phyloP scores from a whole-genome alignment of 1,140 invertebrate species.

The Harpegnathos saltator region DNA sequence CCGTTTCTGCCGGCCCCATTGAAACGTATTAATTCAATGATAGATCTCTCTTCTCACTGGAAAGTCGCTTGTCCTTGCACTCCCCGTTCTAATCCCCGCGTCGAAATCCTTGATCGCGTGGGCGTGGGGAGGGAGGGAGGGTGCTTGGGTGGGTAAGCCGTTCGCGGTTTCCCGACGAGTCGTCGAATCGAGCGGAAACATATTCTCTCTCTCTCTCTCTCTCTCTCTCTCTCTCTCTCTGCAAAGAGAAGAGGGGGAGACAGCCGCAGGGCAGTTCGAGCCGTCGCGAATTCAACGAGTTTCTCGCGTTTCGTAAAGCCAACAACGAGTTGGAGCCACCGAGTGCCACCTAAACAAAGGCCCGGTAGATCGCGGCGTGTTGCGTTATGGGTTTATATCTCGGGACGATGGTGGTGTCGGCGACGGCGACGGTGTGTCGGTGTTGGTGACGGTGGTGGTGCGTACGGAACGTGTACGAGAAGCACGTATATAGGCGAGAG shows the following conservation, averaged over 20 bases:
- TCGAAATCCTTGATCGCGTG: slow-evolving; percentile 71
- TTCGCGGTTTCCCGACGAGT: slow-evolving; percentile 47
- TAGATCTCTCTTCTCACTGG: slow-evolving; percentile 42
- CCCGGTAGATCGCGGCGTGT: slow-evolving; percentile 63
- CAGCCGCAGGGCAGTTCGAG: background rate
- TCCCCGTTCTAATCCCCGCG: slow-evolving; percentile 62
- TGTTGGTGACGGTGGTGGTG: slow-evolving; percentile 40
- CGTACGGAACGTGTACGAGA: slow-evolving; percentile 53
- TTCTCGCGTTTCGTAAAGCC: background rate
- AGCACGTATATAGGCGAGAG: slow-evolving; percentile 73
- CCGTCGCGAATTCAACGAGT: background rate
- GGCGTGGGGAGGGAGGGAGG: slow-evolving; percentile 42
- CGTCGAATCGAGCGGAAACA: slow-evolving; percentile 46
- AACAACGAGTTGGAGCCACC: background rate
- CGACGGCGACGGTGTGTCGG: too few species aligned
- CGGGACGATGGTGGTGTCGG: slow-evolving; percentile 50
- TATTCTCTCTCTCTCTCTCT: too few species aligned
- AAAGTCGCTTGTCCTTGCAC: slow-evolving; percentile 68
- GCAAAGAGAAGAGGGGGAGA: too few species aligned
- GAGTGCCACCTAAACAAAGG: slow-evolving; percentile 75
- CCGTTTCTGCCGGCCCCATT: slow-evolving; percentile 20
- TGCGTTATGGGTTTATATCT: slow-evolving; percentile 71
- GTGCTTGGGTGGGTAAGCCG: slow-evolving; percentile 27
- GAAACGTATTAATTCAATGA: slow-evolving; percentile 64
- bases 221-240: background rate